phyloP scores from a whole-genome alignment of 53 echinoderm and acorn worm genomes.

The Luidia sarsii region DNA sequence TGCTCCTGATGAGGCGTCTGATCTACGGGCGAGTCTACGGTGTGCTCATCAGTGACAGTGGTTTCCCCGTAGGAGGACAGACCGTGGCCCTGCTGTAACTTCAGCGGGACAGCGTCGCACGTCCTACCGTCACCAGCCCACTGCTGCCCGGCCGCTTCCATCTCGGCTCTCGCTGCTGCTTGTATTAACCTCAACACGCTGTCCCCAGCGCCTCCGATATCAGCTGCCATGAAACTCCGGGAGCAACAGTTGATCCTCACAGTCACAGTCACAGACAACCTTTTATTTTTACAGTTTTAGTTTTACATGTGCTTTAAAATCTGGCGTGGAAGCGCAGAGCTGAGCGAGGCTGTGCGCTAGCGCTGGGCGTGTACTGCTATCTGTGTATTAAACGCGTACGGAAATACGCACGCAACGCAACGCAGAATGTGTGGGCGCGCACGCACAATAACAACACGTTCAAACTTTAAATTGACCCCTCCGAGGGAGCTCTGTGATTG shows the following conservation, averaged over 20 bases:
- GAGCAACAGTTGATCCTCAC: neutral
- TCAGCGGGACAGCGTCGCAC: neutral
- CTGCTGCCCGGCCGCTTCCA: neutral
- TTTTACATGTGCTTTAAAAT: constrained; percentile 11
- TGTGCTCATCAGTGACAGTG: no score
- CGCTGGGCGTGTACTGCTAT: constrained; percentile 9
- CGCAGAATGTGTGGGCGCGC: neutral
- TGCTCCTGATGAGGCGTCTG: no score
- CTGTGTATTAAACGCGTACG: constrained; percentile 11
- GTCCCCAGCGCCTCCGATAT: constrained; percentile 29
- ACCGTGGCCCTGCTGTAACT: neutral
- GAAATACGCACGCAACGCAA: constrained; percentile 30
- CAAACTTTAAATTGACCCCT: constrained; percentile 11
- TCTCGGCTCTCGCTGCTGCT: neutral
- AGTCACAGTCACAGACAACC: no score
- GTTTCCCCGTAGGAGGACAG: no score
- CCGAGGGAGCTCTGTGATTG: constrained; percentile 23
- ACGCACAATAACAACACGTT: constrained; percentile 39
- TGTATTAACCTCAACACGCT: constrained; percentile 19
- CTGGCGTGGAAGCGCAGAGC: constrained; percentile 30
- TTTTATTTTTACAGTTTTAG: neutral
- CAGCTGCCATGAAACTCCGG: constrained; percentile 21
- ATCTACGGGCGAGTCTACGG: no score
- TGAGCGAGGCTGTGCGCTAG: constrained; percentile 1
- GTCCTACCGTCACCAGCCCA: neutral